Percentiles rank a stretch among this genome's conserved stretches.
These are phyloP conservation scores for Psilanteris sp. DNA, from an alignment of 1,140 invertebrate species.

Conservation along the genomic window DNA sequence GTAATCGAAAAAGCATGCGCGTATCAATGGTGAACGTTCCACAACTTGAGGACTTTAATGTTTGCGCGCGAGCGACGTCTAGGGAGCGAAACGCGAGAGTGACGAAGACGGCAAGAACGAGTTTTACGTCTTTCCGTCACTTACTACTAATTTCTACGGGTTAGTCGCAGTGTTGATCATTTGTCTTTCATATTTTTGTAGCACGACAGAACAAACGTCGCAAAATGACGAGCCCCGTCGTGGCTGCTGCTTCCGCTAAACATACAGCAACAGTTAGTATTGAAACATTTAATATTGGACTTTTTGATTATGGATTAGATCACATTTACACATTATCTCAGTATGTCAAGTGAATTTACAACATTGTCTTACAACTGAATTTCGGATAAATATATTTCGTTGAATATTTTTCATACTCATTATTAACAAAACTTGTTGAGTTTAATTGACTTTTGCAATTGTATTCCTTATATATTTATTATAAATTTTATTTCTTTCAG, in stretches of 20 bases:
- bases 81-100: constrained; percentile 19
- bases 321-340: not conserved
- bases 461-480: too few relatives aligned
- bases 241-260: constrained; percentile 87
- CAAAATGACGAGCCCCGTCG: constrained; percentile 84
- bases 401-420: too few relatives aligned
- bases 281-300: too few relatives aligned
- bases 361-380: not conserved
- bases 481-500: constrained; percentile 64
- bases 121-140: constrained; percentile 48
- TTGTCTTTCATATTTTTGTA: constrained; percentile 56
- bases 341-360: not conserved
- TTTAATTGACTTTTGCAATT: too few relatives aligned
- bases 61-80: constrained; percentile 37
- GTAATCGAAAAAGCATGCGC: constrained; percentile 9
- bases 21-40: not conserved
- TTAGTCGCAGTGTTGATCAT: constrained; percentile 34
- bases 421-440: too few relatives aligned
- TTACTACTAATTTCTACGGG: constrained; percentile 27
- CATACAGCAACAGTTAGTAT: constrained; percentile 88
- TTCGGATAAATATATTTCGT: too few relatives aligned
- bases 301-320: too few relatives aligned
- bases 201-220: constrained; percentile 55
- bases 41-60: constrained; percentile 17
- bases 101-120: constrained; percentile 18